Conservation (phyloP, 92 coral and sea anemone species). For the Isaurus tuberculatus region DNA sequence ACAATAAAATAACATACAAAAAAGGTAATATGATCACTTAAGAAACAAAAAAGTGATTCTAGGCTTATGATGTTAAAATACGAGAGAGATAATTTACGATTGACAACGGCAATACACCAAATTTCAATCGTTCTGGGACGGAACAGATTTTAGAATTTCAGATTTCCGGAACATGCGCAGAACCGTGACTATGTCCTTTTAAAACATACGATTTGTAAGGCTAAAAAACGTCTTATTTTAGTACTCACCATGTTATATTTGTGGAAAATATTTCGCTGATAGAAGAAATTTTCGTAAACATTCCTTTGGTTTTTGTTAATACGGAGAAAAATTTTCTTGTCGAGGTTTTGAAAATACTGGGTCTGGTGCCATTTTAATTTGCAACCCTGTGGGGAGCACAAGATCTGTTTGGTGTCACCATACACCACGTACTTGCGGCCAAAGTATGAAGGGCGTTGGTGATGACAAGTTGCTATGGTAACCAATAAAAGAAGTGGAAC, state of each 20-base stretch:
- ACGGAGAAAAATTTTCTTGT: background rate
- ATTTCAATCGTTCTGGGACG: no score
- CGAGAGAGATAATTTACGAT: no score
- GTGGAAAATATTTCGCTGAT: background rate
- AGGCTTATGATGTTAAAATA: no score
- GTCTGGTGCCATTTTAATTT: background rate
- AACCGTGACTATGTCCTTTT: no score
- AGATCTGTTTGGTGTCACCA: background rate
- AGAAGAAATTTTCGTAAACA: background rate
- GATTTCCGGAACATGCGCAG: no score
- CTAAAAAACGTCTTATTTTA: no score
- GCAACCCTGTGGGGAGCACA: background rate
- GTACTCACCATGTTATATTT: background rate
- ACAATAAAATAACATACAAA: no score
- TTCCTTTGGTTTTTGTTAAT: background rate
- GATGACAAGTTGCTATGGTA: background rate
- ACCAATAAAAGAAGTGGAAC: background rate
- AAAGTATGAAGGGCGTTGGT: background rate
- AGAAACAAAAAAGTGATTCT: no score
- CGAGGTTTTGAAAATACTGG: constrained; percentile 24
- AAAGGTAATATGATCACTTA: no score
- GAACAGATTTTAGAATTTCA: no score
- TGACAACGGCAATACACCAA: no score
- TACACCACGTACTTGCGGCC: background rate
- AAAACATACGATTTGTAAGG: no score